Evolutionary conservation across 2,113 vertebrate species (phyloP), one percentile per base, ranked within the genome.

Genomic region (Albula glossodonta): DNA sequence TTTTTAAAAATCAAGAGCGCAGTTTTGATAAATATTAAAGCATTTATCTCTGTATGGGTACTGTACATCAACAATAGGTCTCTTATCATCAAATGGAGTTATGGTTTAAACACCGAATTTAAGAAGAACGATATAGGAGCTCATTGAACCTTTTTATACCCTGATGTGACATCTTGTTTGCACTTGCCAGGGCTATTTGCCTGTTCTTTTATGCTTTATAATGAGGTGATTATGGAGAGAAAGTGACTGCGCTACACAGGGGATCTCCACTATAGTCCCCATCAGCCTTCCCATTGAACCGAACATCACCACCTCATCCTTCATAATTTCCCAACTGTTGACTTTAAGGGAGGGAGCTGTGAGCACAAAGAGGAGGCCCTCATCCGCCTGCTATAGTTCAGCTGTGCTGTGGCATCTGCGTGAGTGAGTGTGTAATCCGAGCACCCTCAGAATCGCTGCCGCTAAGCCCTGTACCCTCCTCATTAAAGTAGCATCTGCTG

Each of bases 401-500:
- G 31, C 31, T 41, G 56, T 41, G 5, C 49, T 8, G 49, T n/a
- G 51, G 81, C 50, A 56, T 60, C 25, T 52, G 12, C 83, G 49
- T 79, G 41, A 51, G 41, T 79, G 41, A 79, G 56, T 60, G 53
- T 83, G 74, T 81, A 66, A 84, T 87, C 78, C 82, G 22, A 22
- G 53, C 31, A 41, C 53, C 82, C 57, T 74, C 60, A 63, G 22
- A 80, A 77, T 22, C 60, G 17, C 80, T 13, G n/a, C 8, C 25
- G 86, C 86, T 87, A 89, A 90, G 87, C 89, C 88, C 88, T 83
- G 81, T 70, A 80, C 85, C 83, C 78, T 90, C 70, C 91, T 92
- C 85, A 86, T 94, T 92, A 93, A 92, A 91, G 81, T 87, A 92
- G 92, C 93, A 94, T 94, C 93, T 96, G 94, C 93, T 91, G 89